These are phyloP conservation scores for Rhopalosiphum maidis DNA, from an alignment of 1,140 invertebrate species.

Conservation along the genomic window DNA sequence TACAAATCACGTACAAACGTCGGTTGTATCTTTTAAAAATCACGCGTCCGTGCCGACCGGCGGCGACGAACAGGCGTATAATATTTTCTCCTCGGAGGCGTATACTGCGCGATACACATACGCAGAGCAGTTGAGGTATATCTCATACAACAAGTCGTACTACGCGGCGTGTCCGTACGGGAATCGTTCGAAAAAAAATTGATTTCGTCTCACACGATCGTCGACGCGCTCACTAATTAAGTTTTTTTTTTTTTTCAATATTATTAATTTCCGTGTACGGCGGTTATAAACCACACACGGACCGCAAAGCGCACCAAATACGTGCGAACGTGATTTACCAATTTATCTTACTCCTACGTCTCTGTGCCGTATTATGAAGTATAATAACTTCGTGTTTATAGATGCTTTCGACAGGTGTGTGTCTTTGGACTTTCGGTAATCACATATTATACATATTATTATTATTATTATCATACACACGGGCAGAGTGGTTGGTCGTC, in stretches of 20 bases:
- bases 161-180: background rate
- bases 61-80: background rate
- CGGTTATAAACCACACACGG: background rate
- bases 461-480: background rate
- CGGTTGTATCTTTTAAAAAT: constrained; percentile 26
- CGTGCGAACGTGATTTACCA: constrained; percentile 25
- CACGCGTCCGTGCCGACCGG: background rate
- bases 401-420: background rate
- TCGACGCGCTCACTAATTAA: background rate
- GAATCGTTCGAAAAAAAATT: background rate
- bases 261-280: background rate
- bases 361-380: background rate
- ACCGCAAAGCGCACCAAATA: background rate
- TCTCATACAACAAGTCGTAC: background rate
- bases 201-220: background rate
- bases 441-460: background rate
- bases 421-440: background rate
- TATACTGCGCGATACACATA: background rate
- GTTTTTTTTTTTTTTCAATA: background rate
- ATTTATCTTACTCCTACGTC: background rate
- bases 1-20: constrained; percentile 32
- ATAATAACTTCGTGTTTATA: background rate
- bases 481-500: background rate
- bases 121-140: background rate
- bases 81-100: background rate